Percentiles rank a stretch among this genome's conserved stretches.
Conservation (phyloP, 2,113 vertebrate species). For the Australoheros scitulus region DNA sequence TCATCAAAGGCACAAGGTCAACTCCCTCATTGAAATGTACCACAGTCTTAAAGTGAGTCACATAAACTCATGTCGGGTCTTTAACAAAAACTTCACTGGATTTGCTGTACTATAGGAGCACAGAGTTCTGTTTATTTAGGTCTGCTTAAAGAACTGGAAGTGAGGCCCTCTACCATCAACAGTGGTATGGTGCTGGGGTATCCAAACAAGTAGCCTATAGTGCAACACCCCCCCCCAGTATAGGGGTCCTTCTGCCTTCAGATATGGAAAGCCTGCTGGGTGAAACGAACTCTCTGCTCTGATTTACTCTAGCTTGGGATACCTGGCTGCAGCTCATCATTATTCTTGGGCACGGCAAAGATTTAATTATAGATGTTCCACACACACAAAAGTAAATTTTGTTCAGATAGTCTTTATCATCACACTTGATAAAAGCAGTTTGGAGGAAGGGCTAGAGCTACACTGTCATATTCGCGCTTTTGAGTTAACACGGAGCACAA, state of each 20-base stretch:
- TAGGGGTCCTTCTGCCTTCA: background rate
- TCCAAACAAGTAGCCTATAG: background rate
- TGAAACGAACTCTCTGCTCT: background rate
- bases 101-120: background rate
- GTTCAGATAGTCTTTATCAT: background rate
- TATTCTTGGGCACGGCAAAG: background rate
- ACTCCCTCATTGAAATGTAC: slow-evolving; percentile 45
- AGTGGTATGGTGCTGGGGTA: background rate
- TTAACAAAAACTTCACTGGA: background rate
- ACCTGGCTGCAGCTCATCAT: background rate
- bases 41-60: slow-evolving; percentile 28
- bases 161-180: background rate
- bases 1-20: slow-evolving; percentile 52
- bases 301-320: background rate
- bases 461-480: background rate
- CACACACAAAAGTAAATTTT: background rate
- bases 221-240: background rate
- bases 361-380: background rate
- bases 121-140: background rate
- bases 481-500: background rate
- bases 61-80: background rate
- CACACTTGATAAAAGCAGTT: background rate
- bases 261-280: background rate
- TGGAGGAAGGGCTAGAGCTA: background rate
- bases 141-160: background rate